Evolutionary conservation across 2,113 vertebrate genomes (phyloP).

Genomic region (Sclerurus mexicanus): DNA sequence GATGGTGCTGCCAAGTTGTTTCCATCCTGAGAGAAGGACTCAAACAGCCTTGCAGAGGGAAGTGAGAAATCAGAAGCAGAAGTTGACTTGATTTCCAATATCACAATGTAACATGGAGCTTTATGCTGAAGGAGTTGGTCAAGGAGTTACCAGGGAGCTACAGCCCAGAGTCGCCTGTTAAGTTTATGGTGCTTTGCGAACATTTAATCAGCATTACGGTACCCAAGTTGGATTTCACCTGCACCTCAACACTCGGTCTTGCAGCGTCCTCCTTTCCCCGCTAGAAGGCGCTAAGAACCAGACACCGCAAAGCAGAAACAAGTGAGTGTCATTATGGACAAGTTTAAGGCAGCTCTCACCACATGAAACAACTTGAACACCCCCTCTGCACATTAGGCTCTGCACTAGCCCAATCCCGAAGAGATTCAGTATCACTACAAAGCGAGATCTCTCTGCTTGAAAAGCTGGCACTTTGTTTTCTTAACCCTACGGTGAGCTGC

Average conservation of each 20-base stretch:
- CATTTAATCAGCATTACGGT: not conserved
- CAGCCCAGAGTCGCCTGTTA: rapidly evolving
- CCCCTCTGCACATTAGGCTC: not conserved
- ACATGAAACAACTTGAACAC: rapidly evolving
- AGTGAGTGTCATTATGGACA: rapidly evolving
- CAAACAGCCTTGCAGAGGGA: not conserved
- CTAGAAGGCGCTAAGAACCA: conserved; percentile 5
- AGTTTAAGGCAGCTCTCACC: too few relatives aligned
- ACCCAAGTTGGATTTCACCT: not conserved
- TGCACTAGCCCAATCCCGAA: not conserved
- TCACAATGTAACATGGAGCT: not conserved
- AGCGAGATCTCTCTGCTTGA: not conserved
- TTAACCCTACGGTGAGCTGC: not conserved
- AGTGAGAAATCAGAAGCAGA: not conserved
- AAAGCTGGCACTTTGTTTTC: not conserved
- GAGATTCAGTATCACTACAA: not conserved
- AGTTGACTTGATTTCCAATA: not conserved
- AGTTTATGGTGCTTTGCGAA: not conserved
- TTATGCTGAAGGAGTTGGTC: not conserved
- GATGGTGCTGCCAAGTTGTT: not conserved
- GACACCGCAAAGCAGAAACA: not conserved
- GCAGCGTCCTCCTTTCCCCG: not conserved
- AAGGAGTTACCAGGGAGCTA: not conserved
- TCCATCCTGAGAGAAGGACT: not conserved
- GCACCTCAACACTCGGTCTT: not conserved